Base-by-base conservation (phyloP, 2,113 vertebrate genomes). In the Lampris incognitus region DNA sequence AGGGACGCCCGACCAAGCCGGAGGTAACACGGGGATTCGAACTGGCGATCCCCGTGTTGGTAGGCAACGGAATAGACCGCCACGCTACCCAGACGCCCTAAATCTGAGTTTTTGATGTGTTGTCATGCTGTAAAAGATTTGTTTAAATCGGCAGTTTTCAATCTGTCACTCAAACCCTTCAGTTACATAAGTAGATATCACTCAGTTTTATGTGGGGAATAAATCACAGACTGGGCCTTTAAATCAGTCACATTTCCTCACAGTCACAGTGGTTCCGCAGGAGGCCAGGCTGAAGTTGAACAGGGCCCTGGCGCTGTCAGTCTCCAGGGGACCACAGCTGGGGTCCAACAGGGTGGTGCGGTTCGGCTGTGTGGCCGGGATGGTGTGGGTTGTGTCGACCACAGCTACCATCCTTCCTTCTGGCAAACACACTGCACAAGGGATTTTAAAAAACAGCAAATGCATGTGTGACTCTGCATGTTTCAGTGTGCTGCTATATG, bases 341-440 rank as follows among this genome's bases (percentile, higher is more conserved):
- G 85, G 72, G 63, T 94, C 92, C 62, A 84, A 69, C 0, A 93
- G 74, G 37, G 85, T 84, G 67, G 91, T 91, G 51, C 64, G 85
- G 49, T 85, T 75, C 37, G 92, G 87, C 3, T 65, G 76, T 6
- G 85, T 80, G 9, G 69, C 68, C 0, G 93, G 92, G 44, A 88
- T 66, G 3, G 86, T 88, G 66, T 81, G 83, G 51, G 90, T 79
- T 3, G 86, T 85, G 60, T 93, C 78, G 0, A 89, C 79, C 0
- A 91, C 82, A 1, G 84, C 90, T 1, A 86, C 71, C 71, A 94
- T 89, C 44, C 88, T 87, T 36, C 91, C 91, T 41, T 92, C 91
- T 56, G 92, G 84, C 40, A 92, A 48, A 69, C 93, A 94, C 2
- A 82, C 93, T 93, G 51, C 61, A 24, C 24, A 10, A 52, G 44